These are phyloP conservation scores for Phyllotreta cruciferae DNA, from an alignment of 2,888 invertebrate species.

Conservation along the genomic window DNA sequence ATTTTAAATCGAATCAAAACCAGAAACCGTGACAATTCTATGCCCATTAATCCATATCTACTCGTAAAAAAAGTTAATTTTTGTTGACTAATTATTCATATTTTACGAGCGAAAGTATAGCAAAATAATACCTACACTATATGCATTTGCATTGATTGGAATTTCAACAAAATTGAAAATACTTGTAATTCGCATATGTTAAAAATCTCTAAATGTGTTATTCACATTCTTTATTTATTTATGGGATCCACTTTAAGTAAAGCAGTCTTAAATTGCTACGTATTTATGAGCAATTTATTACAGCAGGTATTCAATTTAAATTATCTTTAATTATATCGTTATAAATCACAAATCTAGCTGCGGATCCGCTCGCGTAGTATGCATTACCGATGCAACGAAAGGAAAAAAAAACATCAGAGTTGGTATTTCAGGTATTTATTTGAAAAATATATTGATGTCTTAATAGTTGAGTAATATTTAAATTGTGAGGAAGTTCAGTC, in stretches of 20 bases:
- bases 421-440: conserved; percentile 10
- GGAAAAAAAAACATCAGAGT: conserved; percentile 17
- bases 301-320: conserved; percentile 37
- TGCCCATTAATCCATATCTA: conserved; percentile 11
- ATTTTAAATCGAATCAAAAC: conserved; percentile 10
- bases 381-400: conserved; percentile 9
- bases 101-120: conserved; percentile 21
- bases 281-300: conserved; percentile 38
- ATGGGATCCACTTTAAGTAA: conserved; percentile 31
- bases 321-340: conserved; percentile 41
- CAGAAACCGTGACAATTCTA: conserved; percentile 14
- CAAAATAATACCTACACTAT: conserved; percentile 6
- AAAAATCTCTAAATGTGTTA: conserved; percentile 30
- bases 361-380: conserved; percentile 29
- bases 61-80: conserved; percentile 9
- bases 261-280: conserved; percentile 36
- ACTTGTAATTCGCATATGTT: conserved; percentile 22
- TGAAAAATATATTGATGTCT: conserved; percentile 20
- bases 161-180: conserved; percentile 26
- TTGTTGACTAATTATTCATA: conserved; percentile 20
- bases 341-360: conserved; percentile 37
- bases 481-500: no score
- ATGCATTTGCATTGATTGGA: conserved; percentile 10
- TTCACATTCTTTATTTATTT: conserved; percentile 36
- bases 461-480: conserved; percentile 10